Conservation (phyloP, 1,140 invertebrate species). For the Episyrphus balteatus region DNA sequence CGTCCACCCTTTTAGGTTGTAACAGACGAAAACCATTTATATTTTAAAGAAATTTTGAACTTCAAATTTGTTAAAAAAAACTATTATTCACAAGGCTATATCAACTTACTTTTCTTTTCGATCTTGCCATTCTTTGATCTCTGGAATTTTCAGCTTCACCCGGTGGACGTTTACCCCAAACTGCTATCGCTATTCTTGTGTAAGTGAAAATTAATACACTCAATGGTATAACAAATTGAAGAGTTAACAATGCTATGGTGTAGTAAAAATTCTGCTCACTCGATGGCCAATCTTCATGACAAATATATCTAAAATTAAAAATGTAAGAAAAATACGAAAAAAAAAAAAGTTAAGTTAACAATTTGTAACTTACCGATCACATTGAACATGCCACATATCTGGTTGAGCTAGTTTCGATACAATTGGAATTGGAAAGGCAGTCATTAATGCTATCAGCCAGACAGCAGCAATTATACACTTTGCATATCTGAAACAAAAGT, state of each 20-base stretch:
- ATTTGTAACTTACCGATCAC: conserved; percentile 46
- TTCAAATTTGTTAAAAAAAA: too few species aligned
- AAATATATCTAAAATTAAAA: conserved; percentile 45
- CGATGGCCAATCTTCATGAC: conserved; percentile 52
- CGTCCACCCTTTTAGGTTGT: too few species aligned
- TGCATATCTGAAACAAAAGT: conserved; percentile 39
- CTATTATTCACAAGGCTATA: not conserved
- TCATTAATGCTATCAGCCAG: conserved; percentile 67
- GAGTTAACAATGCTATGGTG: conserved; percentile 60
- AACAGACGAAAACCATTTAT: too few species aligned
- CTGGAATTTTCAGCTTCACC: conserved; percentile 73
- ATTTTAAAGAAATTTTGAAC: too few species aligned
- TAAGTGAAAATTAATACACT: conserved; percentile 80
- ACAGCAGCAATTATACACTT: conserved; percentile 61
- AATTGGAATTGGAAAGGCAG: conserved; percentile 69
- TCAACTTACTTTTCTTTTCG: conserved; percentile 75
- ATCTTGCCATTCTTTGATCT: conserved; percentile 70
- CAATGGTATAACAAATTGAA: conserved; percentile 79
- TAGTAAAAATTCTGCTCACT: conserved; percentile 53
- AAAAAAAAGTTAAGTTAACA: too few species aligned
- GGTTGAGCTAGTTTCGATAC: conserved; percentile 52
- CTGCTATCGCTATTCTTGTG: conserved; percentile 68
- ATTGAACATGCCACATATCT: conserved; percentile 42
- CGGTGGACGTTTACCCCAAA: conserved; percentile 78
- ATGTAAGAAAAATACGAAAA: conserved; percentile 2